Conservation (phyloP, 2,113 vertebrate species). For the Pachycephala philippinensis region DNA sequence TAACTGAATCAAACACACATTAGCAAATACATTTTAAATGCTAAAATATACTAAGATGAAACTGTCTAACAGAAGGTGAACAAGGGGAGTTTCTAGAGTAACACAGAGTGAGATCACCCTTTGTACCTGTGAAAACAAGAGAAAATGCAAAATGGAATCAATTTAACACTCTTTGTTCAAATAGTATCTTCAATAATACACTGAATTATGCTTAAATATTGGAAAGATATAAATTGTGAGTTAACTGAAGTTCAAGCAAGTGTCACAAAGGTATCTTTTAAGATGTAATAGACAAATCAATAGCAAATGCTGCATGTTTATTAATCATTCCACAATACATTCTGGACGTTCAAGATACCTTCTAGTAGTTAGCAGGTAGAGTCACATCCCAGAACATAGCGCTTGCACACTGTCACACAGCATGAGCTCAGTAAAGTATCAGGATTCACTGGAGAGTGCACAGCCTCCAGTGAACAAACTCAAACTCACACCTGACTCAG, state of each 20-base stretch:
- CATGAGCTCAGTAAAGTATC: background rate
- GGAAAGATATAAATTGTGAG: slow-evolving; percentile 12
- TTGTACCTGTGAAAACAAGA: slow-evolving; percentile 7
- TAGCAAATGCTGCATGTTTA: background rate
- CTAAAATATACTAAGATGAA: background rate
- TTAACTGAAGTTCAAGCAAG: slow-evolving; percentile 54
- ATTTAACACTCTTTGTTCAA: slow-evolving; percentile 32
- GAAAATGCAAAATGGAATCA: slow-evolving; percentile 1
- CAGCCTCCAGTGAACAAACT: background rate
- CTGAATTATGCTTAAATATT: slow-evolving; percentile 20
- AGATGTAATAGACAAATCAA: slow-evolving; percentile 29
- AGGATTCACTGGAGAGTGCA: background rate
- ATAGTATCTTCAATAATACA: background rate
- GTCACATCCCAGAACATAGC: accelerated
- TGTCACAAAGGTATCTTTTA: slow-evolving; percentile 32
- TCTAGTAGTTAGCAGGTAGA: background rate
- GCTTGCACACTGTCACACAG: background rate
- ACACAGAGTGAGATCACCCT: background rate
- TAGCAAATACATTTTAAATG: background rate
- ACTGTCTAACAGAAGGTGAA: background rate
- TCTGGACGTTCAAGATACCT: background rate
- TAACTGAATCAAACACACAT: background rate
- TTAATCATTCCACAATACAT: background rate
- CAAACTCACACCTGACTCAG: background rate
- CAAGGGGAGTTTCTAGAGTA: background rate